Evolutionary conservation across 2,797 vertebrate species (phyloP).

Genomic region (Microcaecilia unicolor): DNA sequence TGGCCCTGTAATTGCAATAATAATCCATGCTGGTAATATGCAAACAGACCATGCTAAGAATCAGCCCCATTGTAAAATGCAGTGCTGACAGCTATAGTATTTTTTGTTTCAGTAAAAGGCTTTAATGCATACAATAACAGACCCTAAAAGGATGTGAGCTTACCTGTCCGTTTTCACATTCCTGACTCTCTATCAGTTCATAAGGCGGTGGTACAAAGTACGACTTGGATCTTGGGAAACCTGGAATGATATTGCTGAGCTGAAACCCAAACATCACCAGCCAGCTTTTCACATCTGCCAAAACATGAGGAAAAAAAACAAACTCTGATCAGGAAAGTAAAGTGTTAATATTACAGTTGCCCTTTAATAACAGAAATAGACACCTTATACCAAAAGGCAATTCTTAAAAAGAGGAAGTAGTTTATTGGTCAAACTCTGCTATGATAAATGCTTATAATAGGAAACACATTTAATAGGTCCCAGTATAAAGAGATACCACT

Average conservation of each 20-base stretch:
- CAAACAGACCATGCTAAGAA: constrained; percentile 5
- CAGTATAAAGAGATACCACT: too few relatives aligned
- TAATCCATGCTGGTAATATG: constrained; percentile 32
- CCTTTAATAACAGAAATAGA: not conserved
- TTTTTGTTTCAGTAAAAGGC: too few relatives aligned
- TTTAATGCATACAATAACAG: too few relatives aligned
- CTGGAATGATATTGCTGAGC: constrained; percentile 97
- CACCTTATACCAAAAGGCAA: not conserved
- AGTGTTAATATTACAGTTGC: not conserved
- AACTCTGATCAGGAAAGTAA: constrained; percentile 21
- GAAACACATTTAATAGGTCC: too few relatives aligned
- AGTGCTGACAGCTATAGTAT: too few relatives aligned
- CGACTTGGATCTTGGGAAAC: constrained; percentile 90
- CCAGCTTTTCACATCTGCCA: constrained; percentile 96
- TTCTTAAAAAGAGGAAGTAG: too few relatives aligned
- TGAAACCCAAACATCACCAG: constrained; percentile 99
- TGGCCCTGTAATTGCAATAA: constrained; percentile 40
- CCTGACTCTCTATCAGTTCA: constrained; percentile 86
- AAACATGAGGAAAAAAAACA: constrained; percentile 25
- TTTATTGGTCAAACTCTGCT: too few relatives aligned
- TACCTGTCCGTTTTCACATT: constrained; percentile 95
- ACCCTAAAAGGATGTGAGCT: too few relatives aligned
- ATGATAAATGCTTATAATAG: too few relatives aligned
- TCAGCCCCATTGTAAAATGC: constrained; percentile 9
- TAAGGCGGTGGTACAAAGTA: constrained; percentile 94